These are phyloP conservation scores for Resseliella maxima DNA, from an alignment of 2,888 invertebrate species.

Conservation along the genomic window DNA sequence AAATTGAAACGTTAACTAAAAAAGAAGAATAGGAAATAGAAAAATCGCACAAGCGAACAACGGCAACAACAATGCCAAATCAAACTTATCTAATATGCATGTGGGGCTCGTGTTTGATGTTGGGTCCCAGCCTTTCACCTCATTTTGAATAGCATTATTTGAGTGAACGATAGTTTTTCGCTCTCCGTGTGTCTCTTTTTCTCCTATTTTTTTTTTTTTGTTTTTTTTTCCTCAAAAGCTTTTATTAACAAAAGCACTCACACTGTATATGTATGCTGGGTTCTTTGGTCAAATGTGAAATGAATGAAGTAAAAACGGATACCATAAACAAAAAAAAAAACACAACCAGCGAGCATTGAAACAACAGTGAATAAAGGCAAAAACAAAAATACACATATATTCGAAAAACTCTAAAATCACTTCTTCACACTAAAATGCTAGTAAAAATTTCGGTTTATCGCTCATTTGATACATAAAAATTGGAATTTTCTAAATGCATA, in stretches of 20 bases:
- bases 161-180: neutral
- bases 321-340: neutral
- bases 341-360: neutral
- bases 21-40: neutral
- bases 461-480: neutral
- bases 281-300: neutral
- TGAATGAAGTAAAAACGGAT: conserved; percentile 1
- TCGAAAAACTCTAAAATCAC: conserved; percentile 37
- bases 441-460: neutral
- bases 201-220: no score
- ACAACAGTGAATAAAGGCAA: neutral
- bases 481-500: neutral
- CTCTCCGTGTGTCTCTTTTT: neutral
- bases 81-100: conserved; percentile 43
- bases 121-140: neutral
- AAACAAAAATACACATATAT: neutral
- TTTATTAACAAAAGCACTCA: conserved; percentile 46
- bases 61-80: neutral
- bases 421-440: neutral
- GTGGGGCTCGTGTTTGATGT: neutral
- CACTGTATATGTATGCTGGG: neutral
- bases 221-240: neutral
- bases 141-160: conserved; percentile 5
- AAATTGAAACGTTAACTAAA: conserved; percentile 53
- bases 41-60: neutral